Conservation (phyloP, 1,140 invertebrate species). For the Branchinecta lindahli region DNA sequence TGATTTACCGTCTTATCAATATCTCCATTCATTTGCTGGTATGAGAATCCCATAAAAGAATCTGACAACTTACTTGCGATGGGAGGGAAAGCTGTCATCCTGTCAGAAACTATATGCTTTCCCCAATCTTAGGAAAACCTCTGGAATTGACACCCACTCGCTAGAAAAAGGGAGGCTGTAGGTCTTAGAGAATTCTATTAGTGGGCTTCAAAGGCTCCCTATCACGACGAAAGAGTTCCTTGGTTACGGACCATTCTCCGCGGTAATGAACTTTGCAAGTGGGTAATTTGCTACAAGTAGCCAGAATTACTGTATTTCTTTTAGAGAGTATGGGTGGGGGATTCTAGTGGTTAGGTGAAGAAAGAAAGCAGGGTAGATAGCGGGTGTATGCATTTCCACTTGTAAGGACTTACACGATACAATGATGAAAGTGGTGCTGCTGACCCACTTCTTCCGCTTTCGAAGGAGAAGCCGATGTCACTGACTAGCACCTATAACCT, state of each 20-base stretch:
- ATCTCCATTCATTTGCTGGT: not conserved
- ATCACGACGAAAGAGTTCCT: no score
- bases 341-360: not conserved
- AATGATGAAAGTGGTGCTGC: constrained; percentile 1
- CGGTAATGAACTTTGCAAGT: no score
- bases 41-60: not conserved
- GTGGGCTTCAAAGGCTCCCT: not conserved
- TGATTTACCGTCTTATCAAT: not conserved
- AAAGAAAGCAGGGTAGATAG: not conserved
- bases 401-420: no score
- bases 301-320: no score
- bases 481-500: no score
- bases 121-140: not conserved
- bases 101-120: not conserved
- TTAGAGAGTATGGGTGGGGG: no score
- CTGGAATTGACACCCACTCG: not conserved
- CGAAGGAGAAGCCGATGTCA: no score
- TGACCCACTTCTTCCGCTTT: no score
- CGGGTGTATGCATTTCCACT: constrained; percentile 2
- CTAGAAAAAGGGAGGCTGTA: not conserved
- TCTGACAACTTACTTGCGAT: not conserved
- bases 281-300: no score
- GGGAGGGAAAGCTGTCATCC: not conserved
- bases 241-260: no score
- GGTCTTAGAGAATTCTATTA: not conserved